phyloP scores from a whole-genome alignment of 2,797 vertebrate species.

The Peromyscus attwateri region DNA sequence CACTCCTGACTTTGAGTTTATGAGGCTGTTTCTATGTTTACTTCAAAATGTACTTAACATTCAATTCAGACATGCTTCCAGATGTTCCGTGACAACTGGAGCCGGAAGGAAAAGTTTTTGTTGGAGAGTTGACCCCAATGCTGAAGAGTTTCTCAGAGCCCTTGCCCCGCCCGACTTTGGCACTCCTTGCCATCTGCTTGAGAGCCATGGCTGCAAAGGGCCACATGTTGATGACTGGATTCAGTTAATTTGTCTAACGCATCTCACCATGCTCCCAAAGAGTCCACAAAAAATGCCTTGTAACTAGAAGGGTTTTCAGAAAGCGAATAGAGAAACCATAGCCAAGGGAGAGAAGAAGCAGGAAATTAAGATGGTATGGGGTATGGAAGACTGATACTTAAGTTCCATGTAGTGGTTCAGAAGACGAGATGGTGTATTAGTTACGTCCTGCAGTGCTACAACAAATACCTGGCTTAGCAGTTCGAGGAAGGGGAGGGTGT shows the following conservation, averaged over 20 bases:
- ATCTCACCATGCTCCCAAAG: neutral
- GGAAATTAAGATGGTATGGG: neutral
- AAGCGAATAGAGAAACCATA: neutral
- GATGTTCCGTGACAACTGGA: neutral
- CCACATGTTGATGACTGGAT: neutral
- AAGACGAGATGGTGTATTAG: too few relatives aligned
- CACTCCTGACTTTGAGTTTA: neutral
- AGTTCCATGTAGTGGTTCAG: neutral
- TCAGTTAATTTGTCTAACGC: neutral
- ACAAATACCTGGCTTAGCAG: neutral
- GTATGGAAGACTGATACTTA: neutral
- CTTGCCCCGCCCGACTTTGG: fast-evolving
- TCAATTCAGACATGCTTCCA: neutral
- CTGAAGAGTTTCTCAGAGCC: neutral
- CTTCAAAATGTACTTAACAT: neutral
- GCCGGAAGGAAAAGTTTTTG: neutral
- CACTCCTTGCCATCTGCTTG: neutral
- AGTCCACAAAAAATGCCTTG: neutral
- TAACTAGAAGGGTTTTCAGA: neutral
- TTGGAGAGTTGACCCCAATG: neutral
- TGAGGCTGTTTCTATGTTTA: neutral
- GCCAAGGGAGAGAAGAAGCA: neutral
- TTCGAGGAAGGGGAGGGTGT: neutral
- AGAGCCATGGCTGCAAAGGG: neutral
- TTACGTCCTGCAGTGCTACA: neutral